Evolutionary conservation across 2,113 vertebrate genomes (phyloP), one percentile per base, ranked within the genome.

Genomic region (Caranx melampygus): DNA sequence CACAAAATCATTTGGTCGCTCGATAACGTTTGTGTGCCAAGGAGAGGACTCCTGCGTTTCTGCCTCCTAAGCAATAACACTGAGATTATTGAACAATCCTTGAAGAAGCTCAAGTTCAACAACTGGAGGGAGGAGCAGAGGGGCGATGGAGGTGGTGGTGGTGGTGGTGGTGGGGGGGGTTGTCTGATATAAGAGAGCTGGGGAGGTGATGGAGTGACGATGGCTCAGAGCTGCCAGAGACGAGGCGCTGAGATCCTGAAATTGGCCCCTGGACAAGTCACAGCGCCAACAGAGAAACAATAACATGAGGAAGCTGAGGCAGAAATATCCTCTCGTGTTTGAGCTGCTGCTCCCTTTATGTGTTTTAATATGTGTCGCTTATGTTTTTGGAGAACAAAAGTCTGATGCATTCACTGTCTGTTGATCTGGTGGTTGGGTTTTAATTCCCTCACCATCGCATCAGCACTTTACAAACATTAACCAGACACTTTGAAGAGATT

Each of bases 51-150:
- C 83, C 71, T 62, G 72, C 77, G 45, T 87, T 92, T 84, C 81
- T 92, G 93, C 87, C 89, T 83, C 73, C 79, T 89, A 74, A 91
- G 93, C 94, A 94, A 92, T 92, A 93, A 92, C 75, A 40, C 79
- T 75, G 89, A 87, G 82, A 90, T 93, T 92, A 94, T 85, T 89
- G 90, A 93, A 82, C 21, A 8, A 65, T 81, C 5, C 55, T 75
- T 51, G 72, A 72, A 83, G 77, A 80, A 78, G 60, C 66, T 75
- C 49, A 79, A 82, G 85, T 82, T 74, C 68, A 87, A 79, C 61
- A 65, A 67, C 76, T 49, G 20, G 21, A 59, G 67, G 45, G 62
- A 10, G 40, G 6, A 16, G n/a, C 18, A 15, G 40, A 26, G 26
- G 26, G 26, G 26, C 26, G 26, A 26, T 26, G 26, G 26, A 52